Conservation (phyloP, 2,797 vertebrate genomes). For the Platalea minor region DNA sequence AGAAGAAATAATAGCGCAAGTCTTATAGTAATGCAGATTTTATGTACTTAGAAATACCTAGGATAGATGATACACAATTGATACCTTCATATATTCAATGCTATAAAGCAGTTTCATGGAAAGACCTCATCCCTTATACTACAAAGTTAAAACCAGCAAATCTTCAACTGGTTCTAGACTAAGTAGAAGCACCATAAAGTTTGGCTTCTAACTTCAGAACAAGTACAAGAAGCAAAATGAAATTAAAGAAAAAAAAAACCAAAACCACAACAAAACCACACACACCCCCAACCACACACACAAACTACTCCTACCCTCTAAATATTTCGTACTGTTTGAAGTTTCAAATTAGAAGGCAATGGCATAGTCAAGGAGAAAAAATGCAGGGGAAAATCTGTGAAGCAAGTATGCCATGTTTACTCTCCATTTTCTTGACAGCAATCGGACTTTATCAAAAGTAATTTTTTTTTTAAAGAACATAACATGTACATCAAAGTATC, state of each 20-base stretch:
- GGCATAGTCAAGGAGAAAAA: background rate
- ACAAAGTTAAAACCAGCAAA: background rate
- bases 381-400: background rate
- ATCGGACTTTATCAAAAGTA: background rate
- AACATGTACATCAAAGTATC: background rate
- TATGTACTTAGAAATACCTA: background rate
- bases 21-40: background rate
- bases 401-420: background rate
- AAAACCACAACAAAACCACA: too few relatives aligned
- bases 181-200: background rate
- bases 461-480: accelerated
- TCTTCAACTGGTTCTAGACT: background rate
- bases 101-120: background rate
- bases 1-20: background rate
- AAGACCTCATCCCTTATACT: background rate
- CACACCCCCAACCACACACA: too few relatives aligned
- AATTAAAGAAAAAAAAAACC: too few relatives aligned
- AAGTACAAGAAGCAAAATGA: background rate
- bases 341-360: background rate
- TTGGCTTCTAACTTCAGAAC: background rate
- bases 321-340: background rate
- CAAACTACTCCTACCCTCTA: background rate
- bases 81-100: background rate
- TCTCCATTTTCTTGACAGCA: background rate
- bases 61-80: background rate